phyloP scores from a whole-genome alignment of 2,888 invertebrate species.

The Drosophila cracens region DNA sequence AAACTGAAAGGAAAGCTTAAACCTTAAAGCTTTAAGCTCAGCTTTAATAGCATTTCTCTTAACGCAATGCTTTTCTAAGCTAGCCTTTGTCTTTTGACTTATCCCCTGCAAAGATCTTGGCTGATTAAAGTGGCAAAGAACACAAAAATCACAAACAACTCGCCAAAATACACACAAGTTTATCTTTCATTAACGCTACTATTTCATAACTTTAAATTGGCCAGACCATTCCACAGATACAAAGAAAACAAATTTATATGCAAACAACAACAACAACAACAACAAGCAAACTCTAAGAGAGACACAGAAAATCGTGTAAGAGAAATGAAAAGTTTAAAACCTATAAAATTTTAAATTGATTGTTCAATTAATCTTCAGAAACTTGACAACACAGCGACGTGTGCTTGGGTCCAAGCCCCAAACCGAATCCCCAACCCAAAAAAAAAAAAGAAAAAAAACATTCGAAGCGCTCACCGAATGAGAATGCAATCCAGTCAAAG shows the following conservation, averaged over 20 bases:
- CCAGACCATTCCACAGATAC: conserved; percentile 55
- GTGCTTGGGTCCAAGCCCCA: conserved; percentile 35
- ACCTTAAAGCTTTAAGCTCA: background rate
- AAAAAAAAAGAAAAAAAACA: background rate
- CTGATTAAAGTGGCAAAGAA: conserved; percentile 14
- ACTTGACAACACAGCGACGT: conserved; percentile 76
- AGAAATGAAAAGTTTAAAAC: conserved; percentile 80
- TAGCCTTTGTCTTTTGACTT: background rate
- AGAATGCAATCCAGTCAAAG: conserved; percentile 54
- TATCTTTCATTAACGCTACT: conserved; percentile 70
- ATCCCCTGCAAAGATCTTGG: background rate
- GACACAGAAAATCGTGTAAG: conserved; percentile 67
- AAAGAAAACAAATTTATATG: conserved; percentile 72
- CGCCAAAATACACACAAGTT: conserved; percentile 56
- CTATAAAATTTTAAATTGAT: conserved; percentile 84
- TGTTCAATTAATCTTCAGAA: conserved; percentile 84
- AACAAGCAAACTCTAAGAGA: background rate
- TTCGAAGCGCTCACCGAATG: conserved; percentile 28
- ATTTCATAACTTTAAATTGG: conserved; percentile 76
- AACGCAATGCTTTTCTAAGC: background rate
- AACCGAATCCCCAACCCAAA: conserved; percentile 9
- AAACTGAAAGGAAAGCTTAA: background rate
- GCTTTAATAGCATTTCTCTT: background rate
- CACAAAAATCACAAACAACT: conserved; percentile 11
- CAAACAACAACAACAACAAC: conserved; percentile 47